These are phyloP conservation scores for Alligator mississippiensis DNA, from an alignment of 2,113 vertebrate genomes.

Conservation along the genomic window DNA sequence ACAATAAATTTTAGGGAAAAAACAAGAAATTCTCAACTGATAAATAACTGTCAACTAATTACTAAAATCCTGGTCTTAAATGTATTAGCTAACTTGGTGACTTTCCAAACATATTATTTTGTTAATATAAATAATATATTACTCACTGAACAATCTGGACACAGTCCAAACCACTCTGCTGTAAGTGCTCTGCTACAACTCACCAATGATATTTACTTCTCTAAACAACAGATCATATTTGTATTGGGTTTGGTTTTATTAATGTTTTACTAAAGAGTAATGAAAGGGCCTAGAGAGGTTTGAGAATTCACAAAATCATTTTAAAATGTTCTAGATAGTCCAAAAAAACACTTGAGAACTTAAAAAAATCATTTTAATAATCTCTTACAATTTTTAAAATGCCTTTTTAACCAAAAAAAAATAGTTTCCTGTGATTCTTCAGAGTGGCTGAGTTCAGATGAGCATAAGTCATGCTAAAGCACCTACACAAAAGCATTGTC, in stretches of 20 bases:
- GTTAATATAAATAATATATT: conserved; percentile 84
- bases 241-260: conserved; percentile 50
- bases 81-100: conserved; percentile 35
- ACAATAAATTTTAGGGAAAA: neutral
- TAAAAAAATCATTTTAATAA: conserved; percentile 59
- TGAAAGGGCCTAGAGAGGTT: conserved; percentile 25
- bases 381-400: conserved; percentile 33
- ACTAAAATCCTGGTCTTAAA: conserved; percentile 16
- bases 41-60: conserved; percentile 44
- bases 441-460: conserved; percentile 3
- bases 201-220: conserved; percentile 78
- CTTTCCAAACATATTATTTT: conserved; percentile 78
- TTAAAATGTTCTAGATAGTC: conserved; percentile 15
- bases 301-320: conserved; percentile 30
- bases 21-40: conserved; percentile 18
- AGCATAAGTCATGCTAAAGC: conserved; percentile 12
- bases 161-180: conserved; percentile 77
- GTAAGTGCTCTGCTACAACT: conserved; percentile 78
- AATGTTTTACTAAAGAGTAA: conserved; percentile 51
- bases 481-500: neutral
- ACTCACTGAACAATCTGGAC: conserved; percentile 78
- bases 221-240: conserved; percentile 71
- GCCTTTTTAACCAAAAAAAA: conserved; percentile 44
- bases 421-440: conserved; percentile 9
- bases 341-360: conserved; percentile 46